Base-by-base conservation (phyloP, 1,140 invertebrate genomes). In the Drepana arcuata region DNA sequence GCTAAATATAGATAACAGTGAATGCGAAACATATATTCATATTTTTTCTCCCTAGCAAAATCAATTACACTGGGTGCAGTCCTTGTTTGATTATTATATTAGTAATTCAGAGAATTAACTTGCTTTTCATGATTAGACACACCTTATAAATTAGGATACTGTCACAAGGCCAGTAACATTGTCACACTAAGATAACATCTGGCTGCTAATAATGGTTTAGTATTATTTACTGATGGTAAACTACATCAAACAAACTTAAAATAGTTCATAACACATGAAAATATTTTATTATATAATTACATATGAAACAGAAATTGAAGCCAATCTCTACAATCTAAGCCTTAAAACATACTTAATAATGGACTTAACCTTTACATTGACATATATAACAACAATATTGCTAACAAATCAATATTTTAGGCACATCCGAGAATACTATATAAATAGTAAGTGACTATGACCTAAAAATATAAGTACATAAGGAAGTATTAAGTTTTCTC, bases 391-490 rank as follows among this genome's bases (percentile, higher is more conserved):
- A 64, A 66, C 57, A 71, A 62, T 54, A 64, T 58, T 55, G 55
- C 54, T 59, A 72, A 72, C 44, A 67, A 60, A 48, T 55, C 54
- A 68, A 66, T 69, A 67, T 61, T 67, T 66, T 71, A 78, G 77
- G 77, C 73, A 81, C 73, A 70, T 74, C 40, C 41, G 64, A 72
- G 67, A 74, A 75, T 64, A 69, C 57, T 64, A 62, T 48, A 45
- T 40, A 50, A 46, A 43, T 47, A 58, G 34, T 49, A 39, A 64
- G 58, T 59, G 54, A 52, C 57, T 63, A 63, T 61, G 50, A 49
- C 29, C 35, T 53, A 61, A 54, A 56, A 64, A 53, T 55, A 70
- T 77, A 79, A 79, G 72, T 79, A 79, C 72, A 69, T 70, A 62
- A 62, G 62, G 59, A 79, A 69, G 64, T 64, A 58, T 72, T 70